A percentile compares a stretch with the other conserved stretches of the same genome.
Evolutionary conservation across 2,888 invertebrate species (phyloP).

Genomic region (Apotomis betuletana): DNA sequence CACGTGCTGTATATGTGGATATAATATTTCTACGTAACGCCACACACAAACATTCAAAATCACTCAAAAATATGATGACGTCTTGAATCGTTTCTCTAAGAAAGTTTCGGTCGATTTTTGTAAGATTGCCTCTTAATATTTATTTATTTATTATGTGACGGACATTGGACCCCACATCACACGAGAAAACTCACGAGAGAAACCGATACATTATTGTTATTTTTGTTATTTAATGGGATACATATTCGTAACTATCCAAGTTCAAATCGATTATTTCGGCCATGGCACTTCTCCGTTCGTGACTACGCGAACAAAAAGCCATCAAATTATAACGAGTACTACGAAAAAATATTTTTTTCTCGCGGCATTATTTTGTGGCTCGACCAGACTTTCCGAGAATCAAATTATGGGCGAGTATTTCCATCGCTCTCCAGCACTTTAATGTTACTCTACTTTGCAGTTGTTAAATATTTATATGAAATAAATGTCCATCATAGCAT

Average conservation of each 20-base stretch:
- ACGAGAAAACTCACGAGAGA: not conserved
- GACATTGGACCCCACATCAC: not conserved
- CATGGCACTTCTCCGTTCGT: conserved; percentile 26
- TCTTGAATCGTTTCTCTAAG: too few relatives aligned
- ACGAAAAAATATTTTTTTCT: conserved; percentile 35
- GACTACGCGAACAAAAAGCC: conserved; percentile 31
- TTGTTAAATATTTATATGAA: conserved; percentile 34
- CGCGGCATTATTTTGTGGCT: conserved; percentile 36
- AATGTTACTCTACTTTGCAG: conserved; percentile 28
- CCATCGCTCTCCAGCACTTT: conserved; percentile 38
- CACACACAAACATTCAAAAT: too few relatives aligned
- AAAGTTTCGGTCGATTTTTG: too few relatives aligned
- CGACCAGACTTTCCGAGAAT: conserved; percentile 40
- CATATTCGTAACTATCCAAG: not conserved
- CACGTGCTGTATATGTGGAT: too few relatives aligned
- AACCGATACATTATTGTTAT: not conserved
- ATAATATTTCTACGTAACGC: too few relatives aligned
- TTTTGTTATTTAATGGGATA: not conserved
- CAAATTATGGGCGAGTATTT: conserved; percentile 37
- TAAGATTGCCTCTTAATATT: too few relatives aligned
- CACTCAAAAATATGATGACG: too few relatives aligned
- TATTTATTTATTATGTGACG: not conserved
- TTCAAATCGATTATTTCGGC: conserved; percentile 20
- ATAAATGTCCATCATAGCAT: conserved; percentile 27
- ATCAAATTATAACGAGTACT: conserved; percentile 41